Conservation (phyloP, 1,140 invertebrate species). For the Diabrotica undecimpunctata region DNA sequence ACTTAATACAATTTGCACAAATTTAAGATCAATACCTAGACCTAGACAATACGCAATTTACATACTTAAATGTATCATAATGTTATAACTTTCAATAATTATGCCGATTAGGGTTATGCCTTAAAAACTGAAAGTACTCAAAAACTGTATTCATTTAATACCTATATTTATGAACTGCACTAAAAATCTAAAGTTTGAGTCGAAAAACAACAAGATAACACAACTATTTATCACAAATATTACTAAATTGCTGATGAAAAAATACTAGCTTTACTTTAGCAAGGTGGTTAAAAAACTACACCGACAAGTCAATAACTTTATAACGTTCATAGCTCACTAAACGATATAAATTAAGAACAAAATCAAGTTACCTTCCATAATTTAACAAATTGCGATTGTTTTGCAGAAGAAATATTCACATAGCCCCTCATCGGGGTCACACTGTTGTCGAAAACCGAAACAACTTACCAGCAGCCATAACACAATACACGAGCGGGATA, state of each 20-base stretch:
- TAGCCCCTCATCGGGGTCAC: constrained; percentile 46
- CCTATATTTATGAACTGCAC: no score
- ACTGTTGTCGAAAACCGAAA: constrained; percentile 37
- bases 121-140: background rate
- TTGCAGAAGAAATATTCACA: constrained; percentile 35
- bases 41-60: background rate
- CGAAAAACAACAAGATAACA: background rate
- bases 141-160: no score
- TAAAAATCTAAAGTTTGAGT: no score
- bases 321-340: constrained; percentile 1
- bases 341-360: constrained; percentile 24
- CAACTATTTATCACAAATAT: background rate
- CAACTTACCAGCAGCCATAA: constrained; percentile 48
- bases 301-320: background rate
- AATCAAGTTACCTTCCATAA: constrained; percentile 46
- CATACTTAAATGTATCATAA: background rate
- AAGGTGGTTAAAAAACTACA: constrained; percentile 3
- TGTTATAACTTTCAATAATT: background rate
- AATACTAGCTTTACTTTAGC: background rate
- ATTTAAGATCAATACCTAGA: background rate
- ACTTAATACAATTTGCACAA: background rate
- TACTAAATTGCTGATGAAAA: background rate
- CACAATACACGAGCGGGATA: constrained; percentile 40
- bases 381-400: constrained; percentile 37
- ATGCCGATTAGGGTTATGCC: background rate